Evolutionary conservation across 2,113 vertebrate species (phyloP), one percentile per base, ranked within the genome.

Genomic region (Sturnus vulgaris): DNA sequence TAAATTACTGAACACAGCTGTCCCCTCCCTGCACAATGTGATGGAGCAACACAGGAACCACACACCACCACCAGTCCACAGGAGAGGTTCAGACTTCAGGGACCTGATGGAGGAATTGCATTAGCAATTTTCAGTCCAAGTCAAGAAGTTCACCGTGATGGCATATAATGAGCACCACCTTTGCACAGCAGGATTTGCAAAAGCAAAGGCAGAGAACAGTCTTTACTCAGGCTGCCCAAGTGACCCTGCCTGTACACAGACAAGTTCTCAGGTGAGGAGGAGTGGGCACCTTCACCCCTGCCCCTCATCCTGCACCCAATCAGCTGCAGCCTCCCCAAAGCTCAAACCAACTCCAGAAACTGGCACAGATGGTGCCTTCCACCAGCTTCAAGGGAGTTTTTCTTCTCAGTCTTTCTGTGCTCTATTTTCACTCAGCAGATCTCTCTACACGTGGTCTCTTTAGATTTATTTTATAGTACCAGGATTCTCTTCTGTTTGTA

Each of bases 1-100:
- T 7, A n/a, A 57, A 66, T 28, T 60, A 50, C 46, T 0, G 0
- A 77, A 52, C 0, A 30, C 0, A 7, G 66, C 27, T 37, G 25
- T 31, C 21, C 61, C 33, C 49, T 91, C 31, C 46, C 27, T 4
- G 9, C 5, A 17, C 18, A 17, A 44, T 5, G 28, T 3, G 2
- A 57, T 1, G 11, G 68, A 86, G 30, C 37, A 63, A 50, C 52
- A 39, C 21, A 11, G 0, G 4, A 88, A 53, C 50, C 30, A 37
- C 53, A 49, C 1, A 8, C 7, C 4, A 12, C 3, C 35, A 61
- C 12, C 35, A 19, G 21, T 8, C 35, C 6, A 7, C 15, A 59
- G 59, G 42, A 37, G 76, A 27, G 19, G 16, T 15, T 64, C 0
- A 1, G 23, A 33, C 49, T 47, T 61, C 0, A 2, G 23, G 31